Evolutionary conservation across 2,113 vertebrate genomes (phyloP).

Genomic region (Ceyx margarethae): DNA sequence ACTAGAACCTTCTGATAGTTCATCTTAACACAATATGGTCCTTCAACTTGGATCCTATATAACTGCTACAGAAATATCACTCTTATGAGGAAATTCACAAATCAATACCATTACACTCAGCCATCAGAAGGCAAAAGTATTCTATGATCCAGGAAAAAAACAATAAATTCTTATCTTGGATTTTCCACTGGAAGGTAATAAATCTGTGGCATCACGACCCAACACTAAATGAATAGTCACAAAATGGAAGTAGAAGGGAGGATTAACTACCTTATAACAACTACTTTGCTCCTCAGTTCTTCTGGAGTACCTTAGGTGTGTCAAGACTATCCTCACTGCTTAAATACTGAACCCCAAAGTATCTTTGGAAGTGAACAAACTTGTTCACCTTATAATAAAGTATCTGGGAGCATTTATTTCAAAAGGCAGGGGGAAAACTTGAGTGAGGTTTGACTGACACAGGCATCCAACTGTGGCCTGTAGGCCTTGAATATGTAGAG

Average conservation of each 20-base stretch:
- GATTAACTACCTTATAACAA: not conserved
- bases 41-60: not conserved
- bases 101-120: not conserved
- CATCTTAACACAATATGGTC: not conserved
- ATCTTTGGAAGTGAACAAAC: not conserved
- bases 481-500: not conserved
- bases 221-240: not conserved
- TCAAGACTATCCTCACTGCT: not conserved
- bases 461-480: not conserved
- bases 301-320: not conserved
- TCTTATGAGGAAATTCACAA: not conserved
- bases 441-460: not conserved
- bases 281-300: not conserved
- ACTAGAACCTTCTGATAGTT: not conserved
- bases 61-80: not conserved
- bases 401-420: not conserved
- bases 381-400: not conserved
- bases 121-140: not conserved
- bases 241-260: not conserved
- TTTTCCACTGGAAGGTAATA: not conserved
- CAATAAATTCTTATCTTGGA: not conserved
- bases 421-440: not conserved
- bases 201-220: not conserved
- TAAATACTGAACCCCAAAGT: not conserved
- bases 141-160: not conserved